These are phyloP conservation scores for Entomobrya multifasciata DNA, from an alignment of 2,888 invertebrate genomes.

Conservation along the genomic window DNA sequence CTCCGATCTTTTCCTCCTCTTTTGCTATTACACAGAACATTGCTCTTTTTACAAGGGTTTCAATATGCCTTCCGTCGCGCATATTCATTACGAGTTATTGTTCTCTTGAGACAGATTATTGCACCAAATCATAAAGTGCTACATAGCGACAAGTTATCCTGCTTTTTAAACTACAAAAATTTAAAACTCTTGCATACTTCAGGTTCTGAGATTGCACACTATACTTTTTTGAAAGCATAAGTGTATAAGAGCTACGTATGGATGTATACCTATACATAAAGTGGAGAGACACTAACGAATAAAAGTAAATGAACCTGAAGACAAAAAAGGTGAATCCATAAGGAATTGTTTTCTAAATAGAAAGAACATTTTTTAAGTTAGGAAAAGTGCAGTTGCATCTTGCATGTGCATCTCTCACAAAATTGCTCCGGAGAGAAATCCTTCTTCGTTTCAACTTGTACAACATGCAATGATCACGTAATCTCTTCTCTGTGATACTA, in stretches of 20 bases:
- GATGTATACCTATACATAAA: background rate
- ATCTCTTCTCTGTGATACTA: too few relatives aligned
- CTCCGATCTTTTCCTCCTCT: conserved; percentile 21
- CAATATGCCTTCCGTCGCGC: conserved; percentile 80
- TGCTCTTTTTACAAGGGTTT: conserved; percentile 65
- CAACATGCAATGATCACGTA: conserved; percentile 10
- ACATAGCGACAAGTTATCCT: conserved; percentile 62
- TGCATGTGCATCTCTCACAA: conserved; percentile 25
- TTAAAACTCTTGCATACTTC: conserved; percentile 50
- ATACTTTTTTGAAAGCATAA: background rate
- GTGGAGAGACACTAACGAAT: background rate
- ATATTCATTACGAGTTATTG: conserved; percentile 80
- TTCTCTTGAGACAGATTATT: conserved; percentile 80
- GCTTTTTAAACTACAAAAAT: conserved; percentile 38
- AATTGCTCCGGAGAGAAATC: conserved; percentile 21
- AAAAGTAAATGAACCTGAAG: conserved; percentile 44
- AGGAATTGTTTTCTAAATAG: conserved; percentile 57
- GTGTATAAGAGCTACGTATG: conserved; percentile 16
- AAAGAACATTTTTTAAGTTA: conserved; percentile 20
- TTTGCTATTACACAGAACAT: conserved; percentile 15
- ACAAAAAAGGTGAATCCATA: conserved; percentile 51
- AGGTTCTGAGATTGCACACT: too few relatives aligned
- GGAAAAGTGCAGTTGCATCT: conserved; percentile 55
- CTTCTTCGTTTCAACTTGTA: background rate
- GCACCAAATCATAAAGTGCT: conserved; percentile 80